Percentiles rank a stretch among this genome's conserved stretches.
These are phyloP conservation scores for Callinectes sapidus DNA, from an alignment of 2,888 invertebrate genomes.

Conservation along the genomic window DNA sequence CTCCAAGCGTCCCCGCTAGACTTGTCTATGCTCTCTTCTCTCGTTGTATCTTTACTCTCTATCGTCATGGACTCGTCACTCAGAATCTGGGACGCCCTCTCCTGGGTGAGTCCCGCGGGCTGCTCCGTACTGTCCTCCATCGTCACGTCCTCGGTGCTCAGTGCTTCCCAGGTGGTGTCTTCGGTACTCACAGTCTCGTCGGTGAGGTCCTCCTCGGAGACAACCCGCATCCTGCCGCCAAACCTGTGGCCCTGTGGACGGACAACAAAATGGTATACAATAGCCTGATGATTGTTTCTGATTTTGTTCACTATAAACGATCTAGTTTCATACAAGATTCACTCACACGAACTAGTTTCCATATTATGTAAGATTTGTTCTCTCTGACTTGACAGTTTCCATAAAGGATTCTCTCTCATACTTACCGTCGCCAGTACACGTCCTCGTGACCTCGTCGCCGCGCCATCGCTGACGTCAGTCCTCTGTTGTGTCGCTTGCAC, in stretches of 20 bases:
- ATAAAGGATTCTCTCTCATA: background rate
- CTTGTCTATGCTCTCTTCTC: no score
- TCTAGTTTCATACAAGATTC: background rate
- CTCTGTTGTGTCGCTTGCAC: background rate
- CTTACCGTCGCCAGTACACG: background rate
- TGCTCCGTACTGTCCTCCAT: background rate
- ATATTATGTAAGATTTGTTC: background rate
- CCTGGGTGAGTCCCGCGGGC: background rate
- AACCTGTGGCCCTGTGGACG: background rate
- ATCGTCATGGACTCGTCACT: background rate
- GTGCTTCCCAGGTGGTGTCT: background rate
- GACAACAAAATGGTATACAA: background rate
- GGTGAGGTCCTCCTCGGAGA: background rate
- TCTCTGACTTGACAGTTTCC: background rate
- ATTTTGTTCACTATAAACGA: background rate
- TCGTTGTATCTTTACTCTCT: background rate
- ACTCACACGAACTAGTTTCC: background rate
- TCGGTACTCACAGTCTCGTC: background rate
- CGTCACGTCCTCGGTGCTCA: background rate
- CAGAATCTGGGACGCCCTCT: background rate
- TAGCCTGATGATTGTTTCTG: background rate
- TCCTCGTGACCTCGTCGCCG: constrained; percentile 5
- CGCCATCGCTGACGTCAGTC: background rate
- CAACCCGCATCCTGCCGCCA: background rate
- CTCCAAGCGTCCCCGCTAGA: no score